A percentile compares a stretch with the other conserved stretches of the same genome.
Evolutionary conservation across 1,140 invertebrate species (phyloP).

Genomic region (Lepidurus couesii): DNA sequence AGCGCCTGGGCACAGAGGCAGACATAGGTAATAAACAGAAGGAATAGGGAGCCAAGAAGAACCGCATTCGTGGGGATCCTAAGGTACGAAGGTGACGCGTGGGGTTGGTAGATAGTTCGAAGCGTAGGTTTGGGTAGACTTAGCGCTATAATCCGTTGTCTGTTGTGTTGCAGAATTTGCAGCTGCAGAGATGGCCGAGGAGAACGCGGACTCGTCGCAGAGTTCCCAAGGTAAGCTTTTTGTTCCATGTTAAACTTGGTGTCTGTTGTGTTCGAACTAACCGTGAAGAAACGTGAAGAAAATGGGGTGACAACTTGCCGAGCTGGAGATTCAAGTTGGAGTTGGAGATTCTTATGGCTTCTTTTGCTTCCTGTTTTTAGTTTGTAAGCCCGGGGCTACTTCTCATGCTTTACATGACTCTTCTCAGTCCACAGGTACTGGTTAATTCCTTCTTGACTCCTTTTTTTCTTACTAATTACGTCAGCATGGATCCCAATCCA

Average conservation of each 20-base stretch:
- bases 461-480: neutral
- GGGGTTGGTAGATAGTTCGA: neutral
- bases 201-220: neutral
- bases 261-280: neutral
- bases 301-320: neutral
- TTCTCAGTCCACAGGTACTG: slow-evolving; percentile 1
- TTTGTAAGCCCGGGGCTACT: slow-evolving; percentile 17
- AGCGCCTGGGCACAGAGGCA: too few relatives aligned
- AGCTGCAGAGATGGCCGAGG: slow-evolving; percentile 13
- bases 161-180: neutral
- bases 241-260: neutral
- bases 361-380: slow-evolving; percentile 11
- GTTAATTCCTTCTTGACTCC: slow-evolving; percentile 10
- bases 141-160: neutral
- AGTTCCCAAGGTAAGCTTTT: neutral
- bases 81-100: neutral
- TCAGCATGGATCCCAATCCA: neutral
- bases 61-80: neutral
- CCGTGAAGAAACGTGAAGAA: neutral
- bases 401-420: neutral
- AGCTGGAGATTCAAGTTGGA: neutral
- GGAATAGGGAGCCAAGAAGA: neutral
- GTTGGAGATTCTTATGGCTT: slow-evolving; percentile 2
- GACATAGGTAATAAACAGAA: neutral
- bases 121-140: neutral